Evolutionary conservation across 2,888 invertebrate species (phyloP).

Genomic region (Apeira syringaria): DNA sequence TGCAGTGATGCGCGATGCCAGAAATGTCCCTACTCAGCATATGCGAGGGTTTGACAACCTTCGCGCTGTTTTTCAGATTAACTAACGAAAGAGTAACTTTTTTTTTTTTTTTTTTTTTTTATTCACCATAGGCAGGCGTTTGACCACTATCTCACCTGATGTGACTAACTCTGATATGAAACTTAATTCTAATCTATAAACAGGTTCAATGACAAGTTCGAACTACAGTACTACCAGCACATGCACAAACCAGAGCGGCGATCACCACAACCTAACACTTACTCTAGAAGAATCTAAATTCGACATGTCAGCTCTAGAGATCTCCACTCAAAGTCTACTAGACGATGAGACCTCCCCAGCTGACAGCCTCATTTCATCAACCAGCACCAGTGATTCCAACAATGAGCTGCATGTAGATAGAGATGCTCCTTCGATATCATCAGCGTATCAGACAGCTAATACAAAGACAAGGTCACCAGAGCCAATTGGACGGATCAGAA

Average conservation of each 20-base stretch:
- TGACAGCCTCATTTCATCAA: slow-evolving; percentile 88
- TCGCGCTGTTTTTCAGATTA: too few relatives aligned
- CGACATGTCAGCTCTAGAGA: slow-evolving; percentile 88
- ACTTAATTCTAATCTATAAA: too few relatives aligned
- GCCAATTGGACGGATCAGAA: slow-evolving; percentile 34
- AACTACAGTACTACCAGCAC: slow-evolving; percentile 80
- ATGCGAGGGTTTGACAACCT: too few relatives aligned
- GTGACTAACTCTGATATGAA: too few relatives aligned
- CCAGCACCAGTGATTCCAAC: slow-evolving; percentile 85
- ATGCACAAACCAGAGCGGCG: slow-evolving; percentile 74
- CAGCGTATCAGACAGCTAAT: slow-evolving; percentile 77
- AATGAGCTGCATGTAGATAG: slow-evolving; percentile 77
- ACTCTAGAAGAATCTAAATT: slow-evolving; percentile 90
- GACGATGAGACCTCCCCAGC: slow-evolving; percentile 94
- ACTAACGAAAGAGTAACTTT: too few relatives aligned
- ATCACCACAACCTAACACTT: slow-evolving; percentile 82
- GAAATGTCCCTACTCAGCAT: too few relatives aligned
- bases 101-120: too few relatives aligned
- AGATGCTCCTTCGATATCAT: slow-evolving; percentile 69
- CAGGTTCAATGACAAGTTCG: slow-evolving; percentile 79
- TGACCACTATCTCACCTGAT: too few relatives aligned
- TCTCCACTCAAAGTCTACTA: slow-evolving; percentile 87
- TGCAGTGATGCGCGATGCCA: too few relatives aligned
- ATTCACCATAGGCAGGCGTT: too few relatives aligned
- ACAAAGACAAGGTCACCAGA: slow-evolving; percentile 81